A percentile compares a stretch with the other conserved stretches of the same genome.
Conservation (phyloP, 2,797 vertebrate species). For the Onychomys leucogaster region DNA sequence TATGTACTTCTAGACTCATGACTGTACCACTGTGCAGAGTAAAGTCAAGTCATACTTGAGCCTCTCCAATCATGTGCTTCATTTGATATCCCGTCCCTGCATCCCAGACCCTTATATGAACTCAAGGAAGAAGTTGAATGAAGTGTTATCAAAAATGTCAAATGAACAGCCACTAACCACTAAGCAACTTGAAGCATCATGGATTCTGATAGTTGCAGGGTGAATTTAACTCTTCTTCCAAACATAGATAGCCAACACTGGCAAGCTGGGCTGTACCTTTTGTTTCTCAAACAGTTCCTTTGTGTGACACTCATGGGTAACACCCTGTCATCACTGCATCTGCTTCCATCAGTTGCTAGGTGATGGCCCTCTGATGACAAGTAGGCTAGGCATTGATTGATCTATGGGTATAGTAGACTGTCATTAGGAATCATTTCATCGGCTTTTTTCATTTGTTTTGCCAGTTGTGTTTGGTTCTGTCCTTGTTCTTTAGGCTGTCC, state of each 20-base stretch:
- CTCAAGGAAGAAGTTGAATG: background rate
- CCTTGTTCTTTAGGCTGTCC: background rate
- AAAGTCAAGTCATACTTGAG: background rate
- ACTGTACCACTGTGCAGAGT: background rate
- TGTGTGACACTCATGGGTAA: too few species aligned
- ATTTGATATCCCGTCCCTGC: background rate
- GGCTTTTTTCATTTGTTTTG: background rate
- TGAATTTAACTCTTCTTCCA: background rate
- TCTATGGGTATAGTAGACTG: background rate
- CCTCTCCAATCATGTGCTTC: background rate
- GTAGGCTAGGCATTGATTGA: background rate
- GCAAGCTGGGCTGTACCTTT: background rate
- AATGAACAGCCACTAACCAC: background rate
- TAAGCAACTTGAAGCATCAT: background rate
- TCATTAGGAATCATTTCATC: background rate
- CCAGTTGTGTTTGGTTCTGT: background rate
- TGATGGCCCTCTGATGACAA: background rate
- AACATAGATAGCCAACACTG: background rate
- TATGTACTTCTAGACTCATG: background rate
- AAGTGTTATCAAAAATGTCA: background rate
- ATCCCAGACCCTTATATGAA: background rate
- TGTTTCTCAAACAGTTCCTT: background rate
- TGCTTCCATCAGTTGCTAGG: background rate
- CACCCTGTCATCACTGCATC: background rate
- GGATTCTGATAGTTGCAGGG: background rate